Conservation (phyloP, 2,113 vertebrate species). For the Poecile atricapillus region DNA sequence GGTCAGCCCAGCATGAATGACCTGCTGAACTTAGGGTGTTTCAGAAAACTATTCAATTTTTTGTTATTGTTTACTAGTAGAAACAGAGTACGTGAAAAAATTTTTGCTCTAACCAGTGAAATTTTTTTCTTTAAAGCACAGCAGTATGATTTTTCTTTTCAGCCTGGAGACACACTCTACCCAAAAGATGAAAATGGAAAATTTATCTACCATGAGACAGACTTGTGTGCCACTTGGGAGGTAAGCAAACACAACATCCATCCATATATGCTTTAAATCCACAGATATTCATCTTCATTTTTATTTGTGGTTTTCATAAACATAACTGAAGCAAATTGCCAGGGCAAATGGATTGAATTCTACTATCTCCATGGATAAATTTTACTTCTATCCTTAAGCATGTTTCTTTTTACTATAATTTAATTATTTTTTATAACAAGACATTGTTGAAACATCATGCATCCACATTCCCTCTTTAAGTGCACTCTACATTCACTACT, state of each 20-base stretch:
- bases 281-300: neutral
- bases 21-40: neutral
- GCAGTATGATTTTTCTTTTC: constrained; percentile 19
- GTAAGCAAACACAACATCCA: constrained; percentile 70
- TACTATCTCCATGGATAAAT: neutral
- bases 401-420: neutral
- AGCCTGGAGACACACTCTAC: constrained; percentile 85
- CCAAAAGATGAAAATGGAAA: constrained; percentile 85
- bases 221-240: constrained; percentile 94
- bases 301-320: neutral
- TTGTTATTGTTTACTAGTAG: neutral
- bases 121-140: neutral
- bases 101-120: neutral
- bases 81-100: neutral
- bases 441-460: neutral
- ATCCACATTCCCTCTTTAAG: neutral
- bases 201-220: constrained; percentile 80
- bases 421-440: neutral
- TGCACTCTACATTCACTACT: neutral
- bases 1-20: constrained; percentile 5
- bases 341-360: neutral
- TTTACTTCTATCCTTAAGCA: neutral
- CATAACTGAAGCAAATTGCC: neutral
- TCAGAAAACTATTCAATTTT: neutral
- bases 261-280: neutral